Conservation (phyloP, 2,888 invertebrate genomes). For the Epinotia brunnichana region DNA sequence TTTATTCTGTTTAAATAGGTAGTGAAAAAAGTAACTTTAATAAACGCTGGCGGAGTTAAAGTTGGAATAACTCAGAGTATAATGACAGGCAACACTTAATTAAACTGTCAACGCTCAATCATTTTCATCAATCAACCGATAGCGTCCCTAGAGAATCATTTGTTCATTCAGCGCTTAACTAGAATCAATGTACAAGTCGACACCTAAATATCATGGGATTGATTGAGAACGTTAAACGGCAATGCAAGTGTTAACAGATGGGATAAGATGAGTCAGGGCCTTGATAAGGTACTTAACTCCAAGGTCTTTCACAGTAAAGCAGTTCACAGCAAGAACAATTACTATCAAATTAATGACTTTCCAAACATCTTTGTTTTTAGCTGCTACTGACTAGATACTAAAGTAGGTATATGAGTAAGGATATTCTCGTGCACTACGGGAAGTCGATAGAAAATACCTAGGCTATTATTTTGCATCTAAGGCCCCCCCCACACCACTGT, state of each 20-base stretch:
- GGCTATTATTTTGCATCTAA: not conserved
- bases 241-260: constrained; percentile 11
- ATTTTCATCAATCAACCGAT: constrained; percentile 11
- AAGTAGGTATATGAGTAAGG: not conserved
- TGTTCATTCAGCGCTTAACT: constrained; percentile 17
- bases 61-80: too few relatives aligned
- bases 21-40: too few relatives aligned
- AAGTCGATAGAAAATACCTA: not conserved
- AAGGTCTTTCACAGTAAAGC: constrained; percentile 12
- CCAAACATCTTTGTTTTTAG: not conserved
- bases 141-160: constrained; percentile 14
- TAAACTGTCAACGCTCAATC: not conserved
- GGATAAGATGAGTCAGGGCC: constrained; percentile 24
- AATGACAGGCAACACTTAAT: constrained; percentile 7
- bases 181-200: not conserved
- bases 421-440: not conserved
- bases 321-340: constrained; percentile 19
- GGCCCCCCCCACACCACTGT: too few relatives aligned
- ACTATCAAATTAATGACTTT: not conserved
- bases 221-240: constrained; percentile 20
- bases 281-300: constrained; percentile 20
- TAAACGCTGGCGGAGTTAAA: not conserved
- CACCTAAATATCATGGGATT: not conserved
- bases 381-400: not conserved
- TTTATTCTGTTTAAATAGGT: too few relatives aligned